phyloP scores from a whole-genome alignment of 2,797 vertebrate species.

The Vespertilio murinus region DNA sequence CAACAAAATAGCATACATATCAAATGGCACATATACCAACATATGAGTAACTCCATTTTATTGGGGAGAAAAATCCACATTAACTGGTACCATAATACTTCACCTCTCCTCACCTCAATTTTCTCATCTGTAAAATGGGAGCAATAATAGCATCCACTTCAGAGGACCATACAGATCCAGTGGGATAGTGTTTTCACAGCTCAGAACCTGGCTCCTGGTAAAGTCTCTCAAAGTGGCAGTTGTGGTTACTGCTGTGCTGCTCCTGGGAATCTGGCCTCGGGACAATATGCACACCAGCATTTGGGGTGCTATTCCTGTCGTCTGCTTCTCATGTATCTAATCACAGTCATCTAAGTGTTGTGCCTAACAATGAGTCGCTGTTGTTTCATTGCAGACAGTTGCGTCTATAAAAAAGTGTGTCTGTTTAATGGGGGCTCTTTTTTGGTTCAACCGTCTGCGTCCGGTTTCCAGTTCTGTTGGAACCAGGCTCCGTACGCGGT shows the following conservation, averaged over 20 bases:
- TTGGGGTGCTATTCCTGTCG: background rate
- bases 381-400: constrained; percentile 88
- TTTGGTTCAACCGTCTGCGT: constrained; percentile 94
- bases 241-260: rapidly evolving
- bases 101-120: background rate
- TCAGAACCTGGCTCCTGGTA: background rate
- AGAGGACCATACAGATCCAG: background rate
- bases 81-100: background rate
- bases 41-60: no score
- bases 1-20: no score
- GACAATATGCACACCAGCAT: background rate
- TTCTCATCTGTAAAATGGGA: background rate
- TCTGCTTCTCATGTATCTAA: background rate
- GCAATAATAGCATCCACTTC: background rate
- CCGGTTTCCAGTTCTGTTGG: constrained; percentile 98
- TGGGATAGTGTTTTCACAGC: background rate
- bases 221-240: background rate
- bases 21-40: no score
- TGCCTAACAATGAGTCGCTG: background rate
- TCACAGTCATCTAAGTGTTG: background rate
- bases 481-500: constrained; percentile 98
- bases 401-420: constrained; percentile 96
- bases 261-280: background rate
- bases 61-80: no score
- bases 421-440: constrained; percentile 95